A percentile compares a stretch with the other conserved stretches of the same genome.
Conservation (phyloP, 2,888 invertebrate genomes). For the Carabus problematicus region DNA sequence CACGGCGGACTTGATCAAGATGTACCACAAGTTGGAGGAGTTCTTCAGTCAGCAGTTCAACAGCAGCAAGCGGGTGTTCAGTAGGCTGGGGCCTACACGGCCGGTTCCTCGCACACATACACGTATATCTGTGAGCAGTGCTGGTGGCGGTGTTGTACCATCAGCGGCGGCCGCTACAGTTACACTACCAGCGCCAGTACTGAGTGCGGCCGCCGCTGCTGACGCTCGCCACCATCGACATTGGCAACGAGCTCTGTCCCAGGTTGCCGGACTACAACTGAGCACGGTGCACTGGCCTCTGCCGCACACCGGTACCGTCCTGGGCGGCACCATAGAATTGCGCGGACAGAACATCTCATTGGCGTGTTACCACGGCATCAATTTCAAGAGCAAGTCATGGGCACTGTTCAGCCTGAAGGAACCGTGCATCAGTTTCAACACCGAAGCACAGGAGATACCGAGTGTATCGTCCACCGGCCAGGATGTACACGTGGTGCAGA, state of each 20-base stretch:
- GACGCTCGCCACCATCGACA: constrained; percentile 84
- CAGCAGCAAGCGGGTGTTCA: constrained; percentile 90
- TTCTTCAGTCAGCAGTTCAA: constrained; percentile 98
- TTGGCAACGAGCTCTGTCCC: constrained; percentile 89
- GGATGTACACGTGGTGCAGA: constrained; percentile 86
- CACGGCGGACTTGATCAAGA: constrained; percentile 94
- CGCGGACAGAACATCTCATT: constrained; percentile 90
- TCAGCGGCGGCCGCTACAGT: not conserved
- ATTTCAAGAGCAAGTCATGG: constrained; percentile 96
- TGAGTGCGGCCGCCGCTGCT: constrained; percentile 60
- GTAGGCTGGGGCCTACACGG: constrained; percentile 50
- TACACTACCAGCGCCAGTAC: not conserved
- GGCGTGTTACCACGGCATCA: constrained; percentile 97
- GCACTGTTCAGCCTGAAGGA: constrained; percentile 93
- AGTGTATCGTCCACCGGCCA: constrained; percentile 59
- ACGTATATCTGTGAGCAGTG: not conserved
- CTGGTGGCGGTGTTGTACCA: constrained; percentile 1
- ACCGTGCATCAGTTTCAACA: constrained; percentile 90
- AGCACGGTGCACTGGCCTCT: constrained; percentile 74
- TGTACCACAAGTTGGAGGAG: constrained; percentile 95
- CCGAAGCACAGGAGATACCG: constrained; percentile 88
- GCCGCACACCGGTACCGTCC: constrained; percentile 77
- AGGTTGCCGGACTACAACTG: constrained; percentile 82
- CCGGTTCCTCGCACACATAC: not conserved
- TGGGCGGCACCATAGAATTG: constrained; percentile 89